Evolutionary conservation across 1,140 invertebrate species (phyloP), one percentile per base, ranked within the genome.

Genomic region (Drosophila insularis): DNA sequence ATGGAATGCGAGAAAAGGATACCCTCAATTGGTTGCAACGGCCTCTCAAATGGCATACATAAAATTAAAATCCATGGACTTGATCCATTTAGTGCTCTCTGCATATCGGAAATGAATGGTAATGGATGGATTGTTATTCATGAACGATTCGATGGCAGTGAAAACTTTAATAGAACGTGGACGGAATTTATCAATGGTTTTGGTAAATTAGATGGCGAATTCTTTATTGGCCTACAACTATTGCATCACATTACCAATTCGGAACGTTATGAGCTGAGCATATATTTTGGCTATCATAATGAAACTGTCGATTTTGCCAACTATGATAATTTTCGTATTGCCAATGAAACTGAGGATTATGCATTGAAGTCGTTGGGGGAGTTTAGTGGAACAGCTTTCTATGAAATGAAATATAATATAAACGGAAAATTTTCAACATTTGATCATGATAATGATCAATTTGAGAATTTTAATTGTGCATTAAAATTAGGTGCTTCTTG

Each of bases 161-260:
- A 94, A 74, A 93, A 94, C 66, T 95, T 95, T 80, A 93, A 92
- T 66, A 92, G 93, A 63, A 91, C 92, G 53, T 95, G 94, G 94
- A 68, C 76, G 0, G 94, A 95, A 31, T 95, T 95, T 74, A 94
- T 93, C 63, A 80, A 93, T 59, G 94, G 94, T 11, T 95, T 95
- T 74, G 94, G 94, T 2, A 93, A 94, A 68, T 68, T 94, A 7
- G 92, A 91, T 4, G 93, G 93, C 0, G 94, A 95, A 80, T 94
- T 94, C 78, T 95, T 94, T 93, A 84, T 95, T 0, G 94, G 94
- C 14, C 78, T 94, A 46, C 93, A 94, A 32, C 94, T 94, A 67
- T 80, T 94, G 1, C 90, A 94, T 77, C 90, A 17, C 17, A 19
- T 80, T 8, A 76, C 74, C 2, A 2, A 21, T 0, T 56, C 5